Evolutionary conservation across 2,797 vertebrate genomes (phyloP), one percentile per base, ranked within the genome.

Genomic region (Merluccius polli): DNA sequence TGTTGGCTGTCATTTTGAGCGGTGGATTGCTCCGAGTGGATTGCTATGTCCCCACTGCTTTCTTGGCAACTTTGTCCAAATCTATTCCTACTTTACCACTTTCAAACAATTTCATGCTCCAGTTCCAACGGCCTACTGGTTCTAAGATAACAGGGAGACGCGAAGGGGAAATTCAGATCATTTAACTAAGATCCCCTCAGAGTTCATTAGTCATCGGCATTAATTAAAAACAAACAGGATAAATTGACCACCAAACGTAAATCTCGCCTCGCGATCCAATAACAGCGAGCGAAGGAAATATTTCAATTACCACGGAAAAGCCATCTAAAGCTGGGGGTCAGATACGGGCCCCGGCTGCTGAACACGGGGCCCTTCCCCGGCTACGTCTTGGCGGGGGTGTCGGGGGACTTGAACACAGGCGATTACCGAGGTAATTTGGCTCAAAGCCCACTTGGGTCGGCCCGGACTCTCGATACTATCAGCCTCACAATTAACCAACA

Each of bases 401-500:
- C 87, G 68, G 84, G 91, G 90, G 92, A 91, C 89, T 91, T 88
- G 83, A 90, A 90, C 89, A 88, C 82, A 87, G 84, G 83, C 86
- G 90, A 93, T 93, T 92, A 92, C 89, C 84, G 84, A 90, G 91
- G 90, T 93, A 93, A 95, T 94, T 94, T 92, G 92, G 88, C 91
- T 92, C 91, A 93, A 93, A 93, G 88, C 91, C 92, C 90, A 92
- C 92, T 93, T 90, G 89, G 91, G 90, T 93, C 90, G 90, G 91
- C 89, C 89, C 84, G 84, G 89, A 87, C 89, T 89, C 88, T 85
- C 83, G 93, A 94, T 94, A 91, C 86, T 91, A 93, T 94, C 93
- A 90, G 89, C 91, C 89, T 90, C 92, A 94, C 93, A 95, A 95
- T 94, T 94, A 94, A 93, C 91, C 90, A 95, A 94, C 92, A 94